Conservation (phyloP, 2,113 vertebrate species). For the Mormyrus lacerda region DNA sequence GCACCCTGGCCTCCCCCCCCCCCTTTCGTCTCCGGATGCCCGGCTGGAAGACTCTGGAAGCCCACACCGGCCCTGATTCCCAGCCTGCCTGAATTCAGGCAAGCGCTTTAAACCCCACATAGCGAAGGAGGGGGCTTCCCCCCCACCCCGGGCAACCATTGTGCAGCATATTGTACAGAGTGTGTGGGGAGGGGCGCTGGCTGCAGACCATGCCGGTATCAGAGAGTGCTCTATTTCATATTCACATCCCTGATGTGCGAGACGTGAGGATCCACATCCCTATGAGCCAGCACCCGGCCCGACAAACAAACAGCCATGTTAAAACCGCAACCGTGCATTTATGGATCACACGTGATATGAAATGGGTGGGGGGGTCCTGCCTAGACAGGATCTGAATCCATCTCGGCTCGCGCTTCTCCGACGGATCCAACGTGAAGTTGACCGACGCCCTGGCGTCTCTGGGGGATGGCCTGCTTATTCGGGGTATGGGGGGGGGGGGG, state of each 20-base stretch:
- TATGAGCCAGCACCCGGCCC: slow-evolving; percentile 29
- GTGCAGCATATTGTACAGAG: not conserved
- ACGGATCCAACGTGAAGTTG: not conserved
- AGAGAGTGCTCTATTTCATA: slow-evolving; percentile 24
- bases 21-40: not conserved
- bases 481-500: not conserved
- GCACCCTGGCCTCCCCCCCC: not conserved
- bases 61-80: not conserved
- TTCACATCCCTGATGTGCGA: slow-evolving; percentile 25
- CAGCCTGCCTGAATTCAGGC: not conserved
- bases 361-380: slow-evolving; percentile 13
- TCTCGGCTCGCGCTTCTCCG: not conserved
- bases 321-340: slow-evolving; percentile 18
- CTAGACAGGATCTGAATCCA: not conserved
- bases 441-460: not conserved
- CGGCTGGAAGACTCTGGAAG: not conserved
- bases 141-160: not conserved
- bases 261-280: slow-evolving; percentile 12
- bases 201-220: slow-evolving; percentile 13
- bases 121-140: not conserved
- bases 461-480: not conserved
- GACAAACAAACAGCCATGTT: slow-evolving; percentile 46
- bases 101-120: not conserved
- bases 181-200: not conserved
- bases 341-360: slow-evolving; percentile 50